Conservation (phyloP, 2,113 vertebrate species). For the Oreochromis niloticus region DNA sequence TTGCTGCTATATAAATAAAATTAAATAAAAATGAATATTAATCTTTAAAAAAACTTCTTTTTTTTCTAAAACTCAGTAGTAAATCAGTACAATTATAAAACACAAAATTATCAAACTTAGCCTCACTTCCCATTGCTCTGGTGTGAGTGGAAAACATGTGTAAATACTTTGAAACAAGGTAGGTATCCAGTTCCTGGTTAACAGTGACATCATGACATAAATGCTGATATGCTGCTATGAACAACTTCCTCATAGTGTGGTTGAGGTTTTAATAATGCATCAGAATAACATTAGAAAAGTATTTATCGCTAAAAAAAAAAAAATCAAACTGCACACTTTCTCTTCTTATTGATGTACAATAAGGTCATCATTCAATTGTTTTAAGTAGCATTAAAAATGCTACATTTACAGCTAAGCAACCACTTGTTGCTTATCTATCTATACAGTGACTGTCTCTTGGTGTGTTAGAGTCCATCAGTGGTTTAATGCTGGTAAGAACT, state of each 20-base stretch:
- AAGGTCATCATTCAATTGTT: not conserved
- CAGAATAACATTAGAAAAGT: not conserved
- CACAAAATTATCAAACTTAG: not conserved
- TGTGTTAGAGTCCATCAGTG: slow-evolving; percentile 1
- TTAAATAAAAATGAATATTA: not conserved
- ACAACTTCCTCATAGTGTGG: not conserved
- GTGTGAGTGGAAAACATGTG: not conserved
- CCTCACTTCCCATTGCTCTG: not conserved
- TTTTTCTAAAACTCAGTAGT: not conserved
- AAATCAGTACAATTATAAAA: not conserved
- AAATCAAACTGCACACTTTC: not conserved
- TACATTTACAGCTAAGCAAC: not conserved
- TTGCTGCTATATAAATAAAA: not conserved
- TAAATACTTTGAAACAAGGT: not conserved
- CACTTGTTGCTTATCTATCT: slow-evolving; percentile 9
- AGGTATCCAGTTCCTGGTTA: not conserved
- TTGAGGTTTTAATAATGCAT: not conserved
- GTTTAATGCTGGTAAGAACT: slow-evolving; percentile 9
- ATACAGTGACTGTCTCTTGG: not conserved
- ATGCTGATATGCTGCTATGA: not conserved
- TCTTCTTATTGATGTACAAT: not conserved
- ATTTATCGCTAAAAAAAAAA: not conserved
- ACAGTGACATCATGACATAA: not conserved
- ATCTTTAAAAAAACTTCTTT: fast-evolving
- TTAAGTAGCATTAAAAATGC: not conserved